Percentiles rank a stretch among this genome's conserved stretches.
These are phyloP conservation scores for Acrocephalus arundinaceus DNA, from an alignment of 2,113 vertebrate genomes.

Conservation along the genomic window DNA sequence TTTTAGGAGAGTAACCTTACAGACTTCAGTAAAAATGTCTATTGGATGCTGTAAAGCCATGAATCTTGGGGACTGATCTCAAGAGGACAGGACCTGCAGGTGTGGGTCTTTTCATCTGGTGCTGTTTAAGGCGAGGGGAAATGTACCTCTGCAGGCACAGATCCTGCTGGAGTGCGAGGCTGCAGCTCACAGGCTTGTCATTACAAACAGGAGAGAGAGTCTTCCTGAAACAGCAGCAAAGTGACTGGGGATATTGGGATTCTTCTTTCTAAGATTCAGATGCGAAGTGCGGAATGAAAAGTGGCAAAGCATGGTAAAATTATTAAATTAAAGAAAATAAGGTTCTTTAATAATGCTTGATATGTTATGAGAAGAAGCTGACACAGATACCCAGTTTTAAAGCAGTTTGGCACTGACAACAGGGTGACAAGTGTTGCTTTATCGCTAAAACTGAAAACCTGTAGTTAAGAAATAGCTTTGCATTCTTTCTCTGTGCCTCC, in stretches of 20 bases:
- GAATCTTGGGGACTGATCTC: not conserved
- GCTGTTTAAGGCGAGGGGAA: not conserved
- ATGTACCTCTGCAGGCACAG: not conserved
- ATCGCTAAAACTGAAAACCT: constrained; percentile 44
- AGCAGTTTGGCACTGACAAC: not conserved
- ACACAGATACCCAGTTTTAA: constrained; percentile 7
- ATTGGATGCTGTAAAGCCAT: not conserved
- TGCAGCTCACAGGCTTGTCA: not conserved
- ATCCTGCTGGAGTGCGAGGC: not conserved
- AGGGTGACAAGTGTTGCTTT: constrained; percentile 28
- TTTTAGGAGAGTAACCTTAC: not conserved
- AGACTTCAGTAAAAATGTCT: not conserved
- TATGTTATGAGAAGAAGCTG: not conserved
- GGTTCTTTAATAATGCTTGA: not conserved
- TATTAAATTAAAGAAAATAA: not conserved
- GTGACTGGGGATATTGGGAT: not conserved
- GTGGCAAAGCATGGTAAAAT: not conserved
- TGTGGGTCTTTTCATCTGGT: not conserved
- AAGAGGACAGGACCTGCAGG: not conserved
- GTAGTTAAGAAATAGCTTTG: constrained; percentile 51
- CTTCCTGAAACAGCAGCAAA: not conserved
- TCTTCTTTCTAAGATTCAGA: not conserved
- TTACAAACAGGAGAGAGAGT: not conserved
- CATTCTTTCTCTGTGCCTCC: constrained; percentile 27
- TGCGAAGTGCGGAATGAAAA: not conserved